These are phyloP conservation scores for Eristalis tenax DNA, from an alignment of 2,888 invertebrate species.

Conservation along the genomic window DNA sequence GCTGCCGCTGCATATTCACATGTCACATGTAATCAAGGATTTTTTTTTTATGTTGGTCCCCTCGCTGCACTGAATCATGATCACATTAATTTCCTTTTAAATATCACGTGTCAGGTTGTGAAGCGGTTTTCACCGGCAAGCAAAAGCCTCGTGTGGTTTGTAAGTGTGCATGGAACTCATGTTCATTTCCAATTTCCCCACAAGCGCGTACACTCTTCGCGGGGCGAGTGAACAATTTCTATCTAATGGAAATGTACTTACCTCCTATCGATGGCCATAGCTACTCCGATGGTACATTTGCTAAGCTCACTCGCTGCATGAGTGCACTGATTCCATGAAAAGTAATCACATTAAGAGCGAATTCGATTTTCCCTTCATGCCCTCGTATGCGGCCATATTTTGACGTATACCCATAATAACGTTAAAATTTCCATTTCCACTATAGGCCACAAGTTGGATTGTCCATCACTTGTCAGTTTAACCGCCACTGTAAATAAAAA, in stretches of 20 bases:
- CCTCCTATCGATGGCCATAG: neutral
- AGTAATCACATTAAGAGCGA: slow-evolving; percentile 38
- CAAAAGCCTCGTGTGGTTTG: too few species aligned
- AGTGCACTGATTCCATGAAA: slow-evolving; percentile 43
- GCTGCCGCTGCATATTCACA: too few species aligned
- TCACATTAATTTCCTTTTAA: neutral
- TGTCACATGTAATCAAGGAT: too few species aligned
- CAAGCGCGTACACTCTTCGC: neutral
- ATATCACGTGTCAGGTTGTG: neutral
- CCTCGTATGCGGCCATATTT: slow-evolving; percentile 5
- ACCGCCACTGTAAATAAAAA: slow-evolving; percentile 35
- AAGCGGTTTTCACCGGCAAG: neutral
- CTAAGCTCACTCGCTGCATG: neutral
- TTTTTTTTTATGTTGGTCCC: neutral
- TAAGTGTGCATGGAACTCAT: too few species aligned
- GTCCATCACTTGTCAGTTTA: slow-evolving; percentile 66
- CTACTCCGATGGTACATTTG: neutral
- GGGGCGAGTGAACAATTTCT: neutral
- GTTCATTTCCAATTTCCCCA: neutral
- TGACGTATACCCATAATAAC: slow-evolving; percentile 34
- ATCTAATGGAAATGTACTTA: slow-evolving; percentile 3
- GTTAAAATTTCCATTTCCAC: slow-evolving; percentile 56
- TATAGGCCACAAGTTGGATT: slow-evolving; percentile 41
- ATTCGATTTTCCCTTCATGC: slow-evolving; percentile 43
- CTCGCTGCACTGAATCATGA: neutral